Evolutionary conservation across 1,140 invertebrate genomes (phyloP), one percentile per base, ranked within the genome.

Genomic region (Brachionus rubens): DNA sequence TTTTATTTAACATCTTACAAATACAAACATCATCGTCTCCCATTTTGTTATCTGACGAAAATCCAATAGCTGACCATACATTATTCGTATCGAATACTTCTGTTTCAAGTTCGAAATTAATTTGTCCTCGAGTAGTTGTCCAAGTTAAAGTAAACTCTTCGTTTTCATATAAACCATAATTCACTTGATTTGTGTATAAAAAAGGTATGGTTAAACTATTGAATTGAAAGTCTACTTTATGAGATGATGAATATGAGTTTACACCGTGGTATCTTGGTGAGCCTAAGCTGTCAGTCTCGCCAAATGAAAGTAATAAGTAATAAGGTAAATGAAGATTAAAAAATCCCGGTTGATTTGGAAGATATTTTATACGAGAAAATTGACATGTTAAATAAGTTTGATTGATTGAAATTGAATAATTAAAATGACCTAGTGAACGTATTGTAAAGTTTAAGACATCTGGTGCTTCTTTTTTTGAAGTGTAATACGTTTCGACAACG

Each of bases 401-500:
- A 21, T 72, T 54, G 3, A 72, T 36, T 21, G 7, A 19, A 24
- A 72, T 40, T 12, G 10, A 16, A 10, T 33, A 33, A 16, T 72
- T 30, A 6, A 40, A 50, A 21, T 40, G 28, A 12, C 68, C 68
- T 1, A 72, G 14, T 50, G 68, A 40, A 12, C 68, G 43, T 30
- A 33, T 21, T 30, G 9, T 16, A 30, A 16, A 50, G 16, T 72
- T 41, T 5, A 72, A 9, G 10, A 72, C 68, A 33, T 50, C 68
- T 14, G 43, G 41, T 16, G 24, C 46, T 4, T 14, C 19, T 48
- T 72, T 54, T 33, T 21, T 40, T 26, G 7, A 2, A 21, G 48
- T 72, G 19, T 72, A 72, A 48, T 36, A 72, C 2, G 68, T n/a
- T 50, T 72, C 68, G 10, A 72, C 68, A 16, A 40, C 46, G 28